Percentiles rank a stretch among this genome's conserved stretches.
Conservation (phyloP, 2,113 vertebrate species). For the Oceanodroma tethys region DNA sequence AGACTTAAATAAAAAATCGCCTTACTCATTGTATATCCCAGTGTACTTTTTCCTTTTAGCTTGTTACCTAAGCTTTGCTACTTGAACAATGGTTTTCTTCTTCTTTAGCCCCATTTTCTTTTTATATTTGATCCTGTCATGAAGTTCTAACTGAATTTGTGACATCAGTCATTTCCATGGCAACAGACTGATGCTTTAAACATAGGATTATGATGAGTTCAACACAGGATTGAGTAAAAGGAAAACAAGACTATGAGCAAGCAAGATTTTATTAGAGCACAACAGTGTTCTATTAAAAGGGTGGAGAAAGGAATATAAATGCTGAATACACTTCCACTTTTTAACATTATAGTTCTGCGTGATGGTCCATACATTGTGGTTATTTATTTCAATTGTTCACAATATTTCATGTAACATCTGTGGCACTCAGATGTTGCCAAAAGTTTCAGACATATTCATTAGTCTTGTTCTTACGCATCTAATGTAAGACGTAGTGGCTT, state of each 20-base stretch:
- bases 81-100: background rate
- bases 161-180: background rate
- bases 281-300: background rate
- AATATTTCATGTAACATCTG: background rate
- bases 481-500: background rate
- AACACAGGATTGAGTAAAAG: background rate
- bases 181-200: background rate
- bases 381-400: background rate
- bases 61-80: background rate
- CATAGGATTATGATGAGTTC: background rate
- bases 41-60: background rate
- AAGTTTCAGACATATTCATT: background rate
- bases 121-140: background rate
- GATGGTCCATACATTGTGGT: background rate
- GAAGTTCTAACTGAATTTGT: background rate
- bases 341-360: background rate
- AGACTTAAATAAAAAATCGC: background rate
- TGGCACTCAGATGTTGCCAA: background rate
- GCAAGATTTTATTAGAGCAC: background rate
- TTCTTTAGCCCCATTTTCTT: background rate
- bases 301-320: background rate
- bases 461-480: background rate
- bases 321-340: background rate
- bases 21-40: background rate
- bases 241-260: background rate